Evolutionary conservation across 2,888 invertebrate genomes (phyloP).

Genomic region (Brachyopa scutellaris): DNA sequence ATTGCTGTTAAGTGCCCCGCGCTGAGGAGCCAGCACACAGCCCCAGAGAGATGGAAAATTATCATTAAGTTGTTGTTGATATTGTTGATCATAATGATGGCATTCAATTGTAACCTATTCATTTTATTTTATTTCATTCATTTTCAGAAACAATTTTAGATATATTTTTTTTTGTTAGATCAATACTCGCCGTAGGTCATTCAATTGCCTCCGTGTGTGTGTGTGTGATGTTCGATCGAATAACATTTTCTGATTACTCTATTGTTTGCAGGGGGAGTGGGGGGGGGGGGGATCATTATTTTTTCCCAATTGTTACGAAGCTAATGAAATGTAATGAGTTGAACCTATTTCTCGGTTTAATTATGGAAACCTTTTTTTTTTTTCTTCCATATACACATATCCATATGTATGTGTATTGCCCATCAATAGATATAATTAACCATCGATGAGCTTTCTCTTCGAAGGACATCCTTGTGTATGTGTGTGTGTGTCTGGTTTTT

Average conservation of each 20-base stretch:
- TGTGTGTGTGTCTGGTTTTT: neutral
- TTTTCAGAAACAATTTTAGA: constrained; percentile 34
- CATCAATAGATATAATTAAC: neutral
- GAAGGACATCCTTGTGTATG: constrained; percentile 41
- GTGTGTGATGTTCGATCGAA: neutral
- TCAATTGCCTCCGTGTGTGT: neutral
- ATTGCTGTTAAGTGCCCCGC: constrained; percentile 50
- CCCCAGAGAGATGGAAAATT: constrained; percentile 18
- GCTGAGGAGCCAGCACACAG: constrained; percentile 7
- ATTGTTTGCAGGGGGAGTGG: constrained; percentile 43
- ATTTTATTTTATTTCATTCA: constrained; percentile 20
- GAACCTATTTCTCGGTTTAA: constrained; percentile 30
- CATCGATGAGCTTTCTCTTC: constrained; percentile 6
- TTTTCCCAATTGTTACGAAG: neutral
- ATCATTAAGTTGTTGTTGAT: constrained; percentile 28
- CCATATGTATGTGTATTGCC: constrained; percentile 22
- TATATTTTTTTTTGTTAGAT: neutral
- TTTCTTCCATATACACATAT: neutral
- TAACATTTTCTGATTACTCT: constrained; percentile 44
- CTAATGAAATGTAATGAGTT: constrained; percentile 29
- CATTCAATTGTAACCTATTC: constrained; percentile 48
- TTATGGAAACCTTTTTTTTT: neutral
- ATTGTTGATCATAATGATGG: constrained; percentile 35
- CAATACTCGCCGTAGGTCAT: constrained; percentile 40
- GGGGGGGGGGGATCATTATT: constrained; percentile 11